Evolutionary conservation across 2,113 vertebrate species (phyloP), one percentile per base, ranked within the genome.

Genomic region (Suricata suricatta): DNA sequence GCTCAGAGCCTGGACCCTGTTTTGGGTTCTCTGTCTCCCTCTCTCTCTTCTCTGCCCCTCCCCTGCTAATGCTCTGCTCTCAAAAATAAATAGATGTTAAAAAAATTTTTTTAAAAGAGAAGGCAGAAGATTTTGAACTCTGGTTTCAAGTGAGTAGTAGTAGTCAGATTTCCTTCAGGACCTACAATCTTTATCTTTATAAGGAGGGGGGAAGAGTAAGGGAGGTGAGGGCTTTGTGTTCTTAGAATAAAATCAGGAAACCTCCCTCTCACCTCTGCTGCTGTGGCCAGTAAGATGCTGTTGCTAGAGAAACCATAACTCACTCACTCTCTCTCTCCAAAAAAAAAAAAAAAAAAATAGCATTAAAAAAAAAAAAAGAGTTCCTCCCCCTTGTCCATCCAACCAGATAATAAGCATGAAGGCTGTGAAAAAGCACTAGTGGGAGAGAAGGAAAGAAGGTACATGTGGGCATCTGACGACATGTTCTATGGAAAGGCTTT

Each of bases 161-260:
- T 64, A 12, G 60, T 23, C 52, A 81, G 16, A 7, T 64, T n/a
- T 63, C 23, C 94, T 44, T 72, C 11, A 72, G 54, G 66, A 52
- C 41, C 29, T 87, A 5, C 27, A 50, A 33, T 7, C 50, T n/a
- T 63, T 25, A 33, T 54, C 50, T 71, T 50, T 57, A 13, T 19
- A 93, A 72, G 7, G 10, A 16, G 3, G 50, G 19, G 1, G 15
- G 11, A 50, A 14, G 25, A n/a, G 7, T 35, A 74, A 17, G 7
- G 15, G 23, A n/a, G 25, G 23, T 5, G 3, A 38, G 17, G 23
- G 3, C 2, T 33, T 1, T 5, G 2, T n/a, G 21, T 47, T 44
- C 15, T 54, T 71, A 52, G 15, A 71, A 41, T 31, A 17, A 47
- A 63, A 8, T 57, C 68, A 19, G 44, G 9, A 74, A 74, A 88